These are phyloP conservation scores for Heteromormyrus szaboi DNA, from an alignment of 2,797 vertebrate species.

Conservation along the genomic window DNA sequence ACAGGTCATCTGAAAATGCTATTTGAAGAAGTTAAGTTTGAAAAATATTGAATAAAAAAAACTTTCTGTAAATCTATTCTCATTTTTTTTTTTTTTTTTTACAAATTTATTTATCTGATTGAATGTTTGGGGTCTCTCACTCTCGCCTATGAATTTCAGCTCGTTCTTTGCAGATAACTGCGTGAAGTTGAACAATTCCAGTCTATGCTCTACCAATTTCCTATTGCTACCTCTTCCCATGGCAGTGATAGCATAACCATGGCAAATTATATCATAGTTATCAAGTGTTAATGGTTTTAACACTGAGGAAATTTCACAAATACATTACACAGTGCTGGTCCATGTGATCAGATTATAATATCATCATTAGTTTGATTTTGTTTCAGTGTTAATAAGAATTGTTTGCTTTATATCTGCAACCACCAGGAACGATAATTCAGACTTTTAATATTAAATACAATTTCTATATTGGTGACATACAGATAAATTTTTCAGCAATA, in stretches of 20 bases:
- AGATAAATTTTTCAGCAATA: background rate
- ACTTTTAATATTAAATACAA: background rate
- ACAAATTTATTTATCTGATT: no score
- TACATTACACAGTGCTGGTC: background rate
- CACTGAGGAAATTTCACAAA: background rate
- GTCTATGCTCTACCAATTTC: background rate
- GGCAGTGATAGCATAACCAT: background rate
- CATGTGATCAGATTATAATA: no score
- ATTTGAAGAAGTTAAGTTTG: no score
- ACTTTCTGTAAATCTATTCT: no score
- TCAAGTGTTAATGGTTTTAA: background rate
- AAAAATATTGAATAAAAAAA: no score
- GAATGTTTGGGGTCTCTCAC: no score
- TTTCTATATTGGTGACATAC: background rate
- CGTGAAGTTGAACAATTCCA: background rate
- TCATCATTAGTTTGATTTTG: no score
- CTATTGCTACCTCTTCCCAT: background rate
- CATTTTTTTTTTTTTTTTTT: no score
- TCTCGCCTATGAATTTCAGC: no score
- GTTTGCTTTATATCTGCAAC: background rate
- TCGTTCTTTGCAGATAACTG: background rate
- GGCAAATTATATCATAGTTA: background rate
- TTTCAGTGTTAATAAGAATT: no score
- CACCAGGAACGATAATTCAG: background rate
- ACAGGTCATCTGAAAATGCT: no score